Percentiles rank a stretch among this genome's conserved stretches.
These are phyloP conservation scores for Yponomeuta cagnagella DNA, from an alignment of 2,888 invertebrate genomes.

Conservation along the genomic window DNA sequence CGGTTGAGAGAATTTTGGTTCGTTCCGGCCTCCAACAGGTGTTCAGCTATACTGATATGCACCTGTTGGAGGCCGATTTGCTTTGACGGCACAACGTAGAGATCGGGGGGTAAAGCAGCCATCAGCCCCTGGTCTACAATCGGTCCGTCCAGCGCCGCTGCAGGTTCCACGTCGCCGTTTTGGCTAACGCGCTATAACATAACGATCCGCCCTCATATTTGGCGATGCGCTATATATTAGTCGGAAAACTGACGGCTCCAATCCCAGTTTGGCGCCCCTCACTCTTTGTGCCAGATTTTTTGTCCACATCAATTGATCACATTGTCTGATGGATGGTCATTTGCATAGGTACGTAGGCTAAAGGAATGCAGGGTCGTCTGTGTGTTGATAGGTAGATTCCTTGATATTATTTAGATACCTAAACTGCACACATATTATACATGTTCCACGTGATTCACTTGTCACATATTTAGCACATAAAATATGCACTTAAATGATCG, in stretches of 20 bases:
- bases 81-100: too few relatives aligned
- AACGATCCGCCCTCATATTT: conserved; percentile 3
- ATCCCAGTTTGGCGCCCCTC: conserved; percentile 23
- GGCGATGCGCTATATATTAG: conserved; percentile 9
- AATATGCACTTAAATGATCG: too few relatives aligned
- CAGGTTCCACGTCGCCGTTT: conserved; percentile 2
- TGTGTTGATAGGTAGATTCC: not conserved
- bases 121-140: not conserved
- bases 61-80: too few relatives aligned
- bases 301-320: conserved; percentile 18
- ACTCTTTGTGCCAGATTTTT: conserved; percentile 30
- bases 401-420: not conserved
- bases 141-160: not conserved
- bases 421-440: not conserved
- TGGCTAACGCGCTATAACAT: conserved; percentile 6
- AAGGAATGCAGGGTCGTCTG: not conserved
- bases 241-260: conserved; percentile 13
- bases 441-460: too few relatives aligned
- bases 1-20: too few relatives aligned
- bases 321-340: conserved; percentile 3
- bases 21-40: too few relatives aligned
- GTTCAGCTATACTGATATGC: too few relatives aligned
- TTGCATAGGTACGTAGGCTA: not conserved
- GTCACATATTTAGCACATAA: too few relatives aligned
- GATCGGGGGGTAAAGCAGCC: not conserved